Evolutionary conservation across 1,140 invertebrate genomes (phyloP).

Genomic region (Ylistrum balloti): DNA sequence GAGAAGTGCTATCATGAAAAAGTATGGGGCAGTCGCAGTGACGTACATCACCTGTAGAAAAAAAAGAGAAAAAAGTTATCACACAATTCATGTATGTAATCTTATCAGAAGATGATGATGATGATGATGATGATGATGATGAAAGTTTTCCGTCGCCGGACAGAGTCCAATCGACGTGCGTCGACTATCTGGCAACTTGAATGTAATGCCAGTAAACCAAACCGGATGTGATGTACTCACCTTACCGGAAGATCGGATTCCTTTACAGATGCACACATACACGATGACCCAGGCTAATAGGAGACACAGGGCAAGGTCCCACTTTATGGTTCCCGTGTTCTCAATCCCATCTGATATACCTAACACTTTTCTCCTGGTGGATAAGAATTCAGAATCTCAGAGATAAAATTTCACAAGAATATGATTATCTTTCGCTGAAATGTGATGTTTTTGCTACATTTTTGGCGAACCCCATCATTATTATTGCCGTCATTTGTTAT

Average conservation of each 20-base stretch:
- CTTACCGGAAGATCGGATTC: conserved; percentile 93
- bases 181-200: too few relatives aligned
- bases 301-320: conserved; percentile 95
- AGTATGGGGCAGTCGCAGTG: conserved; percentile 83
- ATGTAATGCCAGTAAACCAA: too few relatives aligned
- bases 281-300: conserved; percentile 96
- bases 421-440: too few relatives aligned
- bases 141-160: too few relatives aligned
- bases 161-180: too few relatives aligned
- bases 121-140: too few relatives aligned
- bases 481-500: too few relatives aligned
- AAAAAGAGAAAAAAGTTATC: background rate
- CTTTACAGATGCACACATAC: conserved; percentile 98
- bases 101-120: background rate
- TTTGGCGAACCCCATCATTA: too few relatives aligned
- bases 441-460: too few relatives aligned
- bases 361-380: conserved; percentile 82
- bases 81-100: background rate
- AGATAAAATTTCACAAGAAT: too few relatives aligned
- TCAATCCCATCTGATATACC: conserved; percentile 95
- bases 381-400: background rate
- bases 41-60: conserved; percentile 71
- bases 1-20: conserved; percentile 81
- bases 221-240: background rate
- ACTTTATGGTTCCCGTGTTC: conserved; percentile 93